Percentiles rank a stretch among this genome's conserved stretches.
Evolutionary conservation across 2,113 vertebrate species (phyloP).

Genomic region (Perca flavescens): DNA sequence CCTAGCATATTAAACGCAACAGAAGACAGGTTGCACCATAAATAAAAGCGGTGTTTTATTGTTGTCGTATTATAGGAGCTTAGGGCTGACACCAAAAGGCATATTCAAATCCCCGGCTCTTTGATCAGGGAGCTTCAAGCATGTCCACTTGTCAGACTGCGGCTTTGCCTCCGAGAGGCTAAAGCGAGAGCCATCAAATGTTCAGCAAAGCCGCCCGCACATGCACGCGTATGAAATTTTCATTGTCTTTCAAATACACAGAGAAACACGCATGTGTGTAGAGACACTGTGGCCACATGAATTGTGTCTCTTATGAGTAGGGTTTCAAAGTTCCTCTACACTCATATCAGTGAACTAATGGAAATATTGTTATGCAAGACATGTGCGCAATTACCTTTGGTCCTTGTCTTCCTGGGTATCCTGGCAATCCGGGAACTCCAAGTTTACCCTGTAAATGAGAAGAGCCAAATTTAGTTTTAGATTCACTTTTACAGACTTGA

Average conservation of each 20-base stretch:
- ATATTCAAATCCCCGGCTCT: constrained; percentile 71
- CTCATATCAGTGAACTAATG: background rate
- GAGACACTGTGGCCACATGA: background rate
- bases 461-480: background rate
- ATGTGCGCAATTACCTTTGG: constrained; percentile 88
- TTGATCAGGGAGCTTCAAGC: constrained; percentile 81
- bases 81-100: constrained; percentile 67
- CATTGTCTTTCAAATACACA: constrained; percentile 22
- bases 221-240: constrained; percentile 11
- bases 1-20: constrained; percentile 43
- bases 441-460: constrained; percentile 91
- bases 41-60: constrained; percentile 52
- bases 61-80: constrained; percentile 40
- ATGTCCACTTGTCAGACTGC: constrained; percentile 51
- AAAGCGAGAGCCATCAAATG: constrained; percentile 39
- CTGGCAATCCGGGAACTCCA: constrained; percentile 95
- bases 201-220: constrained; percentile 12
- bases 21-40: constrained; percentile 19
- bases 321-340: background rate
- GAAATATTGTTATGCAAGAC: background rate
- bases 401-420: constrained; percentile 96
- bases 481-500: background rate
- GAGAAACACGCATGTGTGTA: background rate
- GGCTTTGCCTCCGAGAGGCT: constrained; percentile 23
- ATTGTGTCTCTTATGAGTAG: background rate